Base-by-base conservation (phyloP, 2,888 invertebrate genomes). In the Macrophya alboannulata region DNA sequence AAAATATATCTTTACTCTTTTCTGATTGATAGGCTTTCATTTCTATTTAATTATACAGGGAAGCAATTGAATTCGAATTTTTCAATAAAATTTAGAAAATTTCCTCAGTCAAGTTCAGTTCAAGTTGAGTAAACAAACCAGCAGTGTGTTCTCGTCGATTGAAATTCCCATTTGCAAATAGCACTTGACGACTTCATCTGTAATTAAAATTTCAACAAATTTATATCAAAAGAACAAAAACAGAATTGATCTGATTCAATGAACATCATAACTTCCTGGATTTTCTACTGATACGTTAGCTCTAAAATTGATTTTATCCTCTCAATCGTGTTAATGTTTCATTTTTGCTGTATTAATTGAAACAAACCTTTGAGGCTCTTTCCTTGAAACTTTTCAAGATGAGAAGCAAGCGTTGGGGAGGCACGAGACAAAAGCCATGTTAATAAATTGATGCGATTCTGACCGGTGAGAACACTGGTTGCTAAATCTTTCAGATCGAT, bases 121-220 rank as follows among this genome's bases (percentile, higher is more conserved):
- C 4, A 71, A 72, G 6, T 68, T 71, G 6, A 15, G 1, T 31
- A 12, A 81, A 89, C 89, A 51, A 71, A 92, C 92, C 88, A 91
- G 37, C 71, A 92, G 87, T 45, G 88, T 43, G 77, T 90, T 87
- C 6, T 88, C 88, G 10, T 90, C 86, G 17, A 25, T 86, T 48
- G 89, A 90, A 43, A 92, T 87, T 45, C 92, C 92, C 86, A 92
- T 89, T 55, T 90, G 87, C 37, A 88, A 87, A 81, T 91, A 92
- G 84, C 87, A 90, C 85, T 89, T 89, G 0, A 88, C 77, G 17
- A 92, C 83, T 71, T 90, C 88, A 72, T 87, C 91, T 91, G 62
- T 43, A 88, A 89, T 43, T 21, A 43, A 21, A 62, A 21, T 8
- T 43, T 12, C 17, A 37, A 77, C 8, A 55, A 77, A 37, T n/a